phyloP scores from a whole-genome alignment of 1,140 invertebrate species.

The Dreissena rostriformis region DNA sequence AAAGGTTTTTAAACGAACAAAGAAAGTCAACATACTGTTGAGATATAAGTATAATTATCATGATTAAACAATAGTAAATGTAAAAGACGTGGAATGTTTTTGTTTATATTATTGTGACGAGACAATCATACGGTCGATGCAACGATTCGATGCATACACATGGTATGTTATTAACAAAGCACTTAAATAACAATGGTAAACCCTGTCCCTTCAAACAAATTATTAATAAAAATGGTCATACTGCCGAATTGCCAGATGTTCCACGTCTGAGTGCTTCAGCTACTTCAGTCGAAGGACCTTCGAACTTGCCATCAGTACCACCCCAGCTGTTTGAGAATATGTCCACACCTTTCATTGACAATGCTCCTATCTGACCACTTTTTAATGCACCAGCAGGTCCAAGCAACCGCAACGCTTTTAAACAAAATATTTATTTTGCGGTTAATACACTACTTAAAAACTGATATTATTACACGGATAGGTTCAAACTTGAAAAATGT shows the following conservation, averaged over 20 bases:
- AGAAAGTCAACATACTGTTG: no score
- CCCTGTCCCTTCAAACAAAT: neutral
- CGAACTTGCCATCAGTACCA: neutral
- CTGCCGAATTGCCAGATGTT: neutral
- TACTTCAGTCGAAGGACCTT: neutral
- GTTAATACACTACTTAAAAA: no score
- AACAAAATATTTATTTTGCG: neutral
- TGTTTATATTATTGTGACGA: no score
- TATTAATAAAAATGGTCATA: neutral
- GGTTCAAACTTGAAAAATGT: no score
- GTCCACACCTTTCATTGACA: neutral
- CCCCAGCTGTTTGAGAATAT: slow-evolving; percentile 31
- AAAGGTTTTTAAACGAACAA: no score
- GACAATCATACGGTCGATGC: neutral
- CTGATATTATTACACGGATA: no score
- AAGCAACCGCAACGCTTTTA: neutral
- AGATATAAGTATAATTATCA: no score
- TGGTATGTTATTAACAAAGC: neutral
- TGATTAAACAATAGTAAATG: no score
- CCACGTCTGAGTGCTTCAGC: neutral
- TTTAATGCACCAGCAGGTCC: neutral
- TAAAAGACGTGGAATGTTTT: no score
- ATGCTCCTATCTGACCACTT: neutral
- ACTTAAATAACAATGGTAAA: neutral
- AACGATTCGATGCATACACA: neutral